phyloP scores from a whole-genome alignment of 2,888 invertebrate species.

The Daptonema setosum region DNA sequence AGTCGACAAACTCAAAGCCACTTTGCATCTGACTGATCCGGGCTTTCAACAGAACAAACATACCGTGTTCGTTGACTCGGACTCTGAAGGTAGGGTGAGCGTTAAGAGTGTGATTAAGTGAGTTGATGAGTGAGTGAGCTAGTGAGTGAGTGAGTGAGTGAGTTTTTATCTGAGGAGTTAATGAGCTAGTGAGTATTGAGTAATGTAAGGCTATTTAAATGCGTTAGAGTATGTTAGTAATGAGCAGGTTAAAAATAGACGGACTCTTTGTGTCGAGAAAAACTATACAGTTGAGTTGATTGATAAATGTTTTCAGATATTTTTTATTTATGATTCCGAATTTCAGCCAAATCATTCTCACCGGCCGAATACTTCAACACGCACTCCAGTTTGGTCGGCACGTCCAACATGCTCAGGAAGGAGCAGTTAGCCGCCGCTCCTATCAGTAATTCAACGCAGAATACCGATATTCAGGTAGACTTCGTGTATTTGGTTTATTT shows the following conservation, averaged over 20 bases:
- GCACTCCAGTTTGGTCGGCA: constrained; percentile 46
- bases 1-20: constrained; percentile 8
- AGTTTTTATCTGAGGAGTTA: too few species aligned
- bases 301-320: constrained; percentile 5
- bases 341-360: constrained; percentile 39
- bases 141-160: too few species aligned
- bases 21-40: background rate
- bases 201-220: too few species aligned
- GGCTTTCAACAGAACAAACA: constrained; percentile 50
- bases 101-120: background rate
- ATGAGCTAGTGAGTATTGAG: too few species aligned
- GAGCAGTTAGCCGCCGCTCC: constrained; percentile 10
- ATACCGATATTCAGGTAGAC: too few species aligned
- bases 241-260: too few species aligned
- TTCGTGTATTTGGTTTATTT: too few species aligned
- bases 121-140: too few species aligned
- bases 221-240: too few species aligned
- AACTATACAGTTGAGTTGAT: too few species aligned
- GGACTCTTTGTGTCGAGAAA: too few species aligned
- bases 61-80: constrained; percentile 51
- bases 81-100: constrained; percentile 32
- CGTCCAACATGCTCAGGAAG: constrained; percentile 44
- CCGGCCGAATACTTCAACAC: constrained; percentile 49
- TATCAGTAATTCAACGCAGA: constrained; percentile 11
- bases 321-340: background rate